Evolutionary conservation across 2,113 vertebrate genomes (phyloP).

Genomic region (Oxyruncus cristatus): DNA sequence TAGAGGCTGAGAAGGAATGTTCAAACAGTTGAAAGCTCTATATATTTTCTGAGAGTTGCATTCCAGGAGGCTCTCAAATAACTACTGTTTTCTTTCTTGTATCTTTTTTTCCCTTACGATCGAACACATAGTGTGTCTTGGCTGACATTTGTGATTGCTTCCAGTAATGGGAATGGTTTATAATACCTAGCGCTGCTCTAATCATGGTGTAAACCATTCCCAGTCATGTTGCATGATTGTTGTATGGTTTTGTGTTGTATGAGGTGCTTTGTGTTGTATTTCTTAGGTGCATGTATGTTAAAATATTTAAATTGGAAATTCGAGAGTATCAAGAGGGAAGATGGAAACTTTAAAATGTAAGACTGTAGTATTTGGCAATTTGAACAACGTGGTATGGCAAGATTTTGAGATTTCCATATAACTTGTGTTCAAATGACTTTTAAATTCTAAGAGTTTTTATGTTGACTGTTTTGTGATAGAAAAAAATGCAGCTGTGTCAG

Average conservation of each 20-base stretch:
- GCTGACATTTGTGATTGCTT: neutral
- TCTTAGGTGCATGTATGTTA: neutral
- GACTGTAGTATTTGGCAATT: neutral
- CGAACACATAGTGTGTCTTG: neutral
- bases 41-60: constrained; percentile 14
- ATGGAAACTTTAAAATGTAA: neutral
- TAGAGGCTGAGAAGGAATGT: constrained; percentile 59
- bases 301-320: neutral
- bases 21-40: neutral
- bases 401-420: neutral
- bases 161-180: neutral
- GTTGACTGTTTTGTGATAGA: neutral
- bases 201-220: neutral
- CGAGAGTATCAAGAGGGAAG: neutral
- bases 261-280: too few species aligned
- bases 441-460: neutral
- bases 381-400: neutral
- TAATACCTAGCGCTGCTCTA: neutral
- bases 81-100: neutral
- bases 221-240: neutral
- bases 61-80: constrained; percentile 37
- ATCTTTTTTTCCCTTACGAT: neutral
- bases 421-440: neutral
- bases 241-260: neutral
- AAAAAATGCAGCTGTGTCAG: neutral